Conservation (phyloP, 2,797 vertebrate species). For the Acrossocheilus wenchowensis region DNA sequence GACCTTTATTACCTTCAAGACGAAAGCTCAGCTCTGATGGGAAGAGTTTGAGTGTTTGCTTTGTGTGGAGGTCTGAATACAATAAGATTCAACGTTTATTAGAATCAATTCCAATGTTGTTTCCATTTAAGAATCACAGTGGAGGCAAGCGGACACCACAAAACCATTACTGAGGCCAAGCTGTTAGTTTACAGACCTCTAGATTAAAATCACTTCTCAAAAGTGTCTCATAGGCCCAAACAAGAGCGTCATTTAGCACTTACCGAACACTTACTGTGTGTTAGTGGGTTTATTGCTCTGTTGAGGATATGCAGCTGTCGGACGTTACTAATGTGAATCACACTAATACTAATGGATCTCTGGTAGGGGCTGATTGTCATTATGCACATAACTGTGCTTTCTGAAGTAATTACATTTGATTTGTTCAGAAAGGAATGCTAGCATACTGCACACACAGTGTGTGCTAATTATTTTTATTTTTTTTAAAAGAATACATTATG, state of each 20-base stretch:
- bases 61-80: background rate
- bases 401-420: background rate
- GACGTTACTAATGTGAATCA: background rate
- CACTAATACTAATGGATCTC: background rate
- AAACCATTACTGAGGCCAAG: background rate
- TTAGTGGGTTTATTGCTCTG: background rate
- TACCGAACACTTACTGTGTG: background rate
- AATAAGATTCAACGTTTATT: background rate
- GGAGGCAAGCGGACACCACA: background rate
- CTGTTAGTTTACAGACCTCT: background rate
- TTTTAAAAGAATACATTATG: background rate
- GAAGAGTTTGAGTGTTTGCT: no score
- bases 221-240: background rate
- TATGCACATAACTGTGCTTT: background rate
- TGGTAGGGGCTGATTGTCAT: background rate
- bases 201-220: background rate
- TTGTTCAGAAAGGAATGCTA: background rate
- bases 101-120: background rate
- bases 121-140: background rate
- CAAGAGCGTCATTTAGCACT: constrained; percentile 5
- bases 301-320: background rate
- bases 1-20: background rate
- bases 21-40: background rate
- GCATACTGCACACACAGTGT: background rate
- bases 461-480: background rate